These are phyloP conservation scores for Gallinago stenura DNA, from an alignment of 2,797 vertebrate species.

Conservation along the genomic window DNA sequence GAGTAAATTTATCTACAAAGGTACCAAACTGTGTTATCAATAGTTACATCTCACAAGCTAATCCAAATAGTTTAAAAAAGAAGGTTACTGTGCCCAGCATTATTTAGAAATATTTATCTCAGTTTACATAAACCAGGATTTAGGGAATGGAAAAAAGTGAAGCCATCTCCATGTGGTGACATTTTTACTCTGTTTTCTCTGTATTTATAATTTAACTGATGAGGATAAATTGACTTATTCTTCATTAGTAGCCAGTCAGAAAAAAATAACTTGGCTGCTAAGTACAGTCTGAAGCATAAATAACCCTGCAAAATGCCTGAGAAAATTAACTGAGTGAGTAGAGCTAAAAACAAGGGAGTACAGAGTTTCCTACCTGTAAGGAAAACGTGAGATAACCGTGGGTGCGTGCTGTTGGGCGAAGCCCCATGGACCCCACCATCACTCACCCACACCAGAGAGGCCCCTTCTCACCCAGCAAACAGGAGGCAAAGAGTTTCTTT, in stretches of 20 bases:
- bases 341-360: neutral
- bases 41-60: slow-evolving; percentile 63
- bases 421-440: neutral
- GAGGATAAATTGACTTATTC: slow-evolving; percentile 51
- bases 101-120: slow-evolving; percentile 73
- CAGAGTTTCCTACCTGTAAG: neutral
- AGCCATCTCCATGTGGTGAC: slow-evolving; percentile 47
- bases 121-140: slow-evolving; percentile 67
- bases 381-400: neutral
- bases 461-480: neutral
- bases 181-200: slow-evolving; percentile 51
- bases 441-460: neutral
- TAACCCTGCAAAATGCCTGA: slow-evolving; percentile 4
- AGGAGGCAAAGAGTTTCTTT: neutral
- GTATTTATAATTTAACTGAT: slow-evolving; percentile 52
- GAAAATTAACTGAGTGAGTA: neutral
- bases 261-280: slow-evolving; percentile 45
- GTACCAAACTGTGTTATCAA: slow-evolving; percentile 59
- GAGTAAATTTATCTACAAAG: slow-evolving; percentile 31
- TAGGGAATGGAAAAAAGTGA: slow-evolving; percentile 63
- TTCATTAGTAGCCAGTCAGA: slow-evolving; percentile 57
- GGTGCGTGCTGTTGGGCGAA: neutral
- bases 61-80: slow-evolving; percentile 68
- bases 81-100: slow-evolving; percentile 50
- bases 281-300: slow-evolving; percentile 23